Conservation (phyloP, 2,797 vertebrate species). For the Poeciliopsis presidionis region DNA sequence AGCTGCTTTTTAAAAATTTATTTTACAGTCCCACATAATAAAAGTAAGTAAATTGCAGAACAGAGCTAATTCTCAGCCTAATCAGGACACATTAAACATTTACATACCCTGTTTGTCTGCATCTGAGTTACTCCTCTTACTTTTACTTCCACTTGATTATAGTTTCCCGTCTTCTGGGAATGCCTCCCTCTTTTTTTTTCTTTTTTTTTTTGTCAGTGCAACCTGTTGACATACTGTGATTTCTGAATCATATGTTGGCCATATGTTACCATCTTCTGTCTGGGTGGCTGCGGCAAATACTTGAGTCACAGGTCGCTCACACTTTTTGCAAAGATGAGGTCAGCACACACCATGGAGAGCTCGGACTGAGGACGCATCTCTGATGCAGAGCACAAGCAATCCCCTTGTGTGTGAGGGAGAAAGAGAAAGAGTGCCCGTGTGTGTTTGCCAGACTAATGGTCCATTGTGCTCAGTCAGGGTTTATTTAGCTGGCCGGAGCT, state of each 20-base stretch:
- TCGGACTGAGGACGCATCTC: slow-evolving; percentile 66
- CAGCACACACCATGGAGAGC: slow-evolving; percentile 63
- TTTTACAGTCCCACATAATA: not conserved
- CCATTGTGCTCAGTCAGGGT: slow-evolving; percentile 71
- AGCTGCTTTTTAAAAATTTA: not conserved
- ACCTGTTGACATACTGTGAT: slow-evolving; percentile 31
- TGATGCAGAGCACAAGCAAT: slow-evolving; percentile 48
- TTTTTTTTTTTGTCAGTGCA: slow-evolving; percentile 2
- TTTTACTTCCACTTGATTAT: slow-evolving; percentile 10
- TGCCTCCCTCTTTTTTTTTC: slow-evolving; percentile 6
- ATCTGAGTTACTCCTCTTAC: slow-evolving; percentile 17
- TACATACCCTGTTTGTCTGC: not conserved
- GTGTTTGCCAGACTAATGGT: slow-evolving; percentile 61
- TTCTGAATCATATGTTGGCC: slow-evolving; percentile 35
- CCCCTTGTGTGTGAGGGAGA: slow-evolving; percentile 30
- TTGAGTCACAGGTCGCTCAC: slow-evolving; percentile 73
- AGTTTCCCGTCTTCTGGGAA: slow-evolving; percentile 13
- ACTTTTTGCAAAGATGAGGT: slow-evolving; percentile 72
- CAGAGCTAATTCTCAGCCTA: not conserved
- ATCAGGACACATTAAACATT: not conserved
- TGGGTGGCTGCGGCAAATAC: slow-evolving; percentile 66
- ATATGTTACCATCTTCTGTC: slow-evolving; percentile 65
- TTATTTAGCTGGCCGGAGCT: slow-evolving; percentile 64
- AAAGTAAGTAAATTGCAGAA: not conserved
- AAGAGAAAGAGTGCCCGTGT: slow-evolving; percentile 2